phyloP scores from a whole-genome alignment of 2,113 vertebrate genomes.

The Trematocara nigrifrons region DNA sequence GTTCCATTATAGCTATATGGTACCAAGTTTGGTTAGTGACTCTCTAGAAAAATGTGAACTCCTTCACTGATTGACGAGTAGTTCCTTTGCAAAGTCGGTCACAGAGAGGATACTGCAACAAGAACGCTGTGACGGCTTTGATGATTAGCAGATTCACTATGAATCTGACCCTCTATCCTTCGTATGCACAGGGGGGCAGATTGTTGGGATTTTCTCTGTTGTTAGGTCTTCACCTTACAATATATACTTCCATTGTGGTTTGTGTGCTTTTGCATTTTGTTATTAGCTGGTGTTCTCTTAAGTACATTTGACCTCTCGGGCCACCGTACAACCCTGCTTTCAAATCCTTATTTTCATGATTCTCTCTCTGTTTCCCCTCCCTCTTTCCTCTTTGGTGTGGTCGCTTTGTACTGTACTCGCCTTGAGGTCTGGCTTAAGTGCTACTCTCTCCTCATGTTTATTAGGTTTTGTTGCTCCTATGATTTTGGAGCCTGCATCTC shows the following conservation, averaged over 20 bases:
- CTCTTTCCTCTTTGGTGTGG: neutral
- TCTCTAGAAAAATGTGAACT: neutral
- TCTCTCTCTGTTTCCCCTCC: neutral
- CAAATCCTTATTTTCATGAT: neutral
- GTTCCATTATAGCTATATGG: neutral
- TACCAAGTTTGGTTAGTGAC: neutral
- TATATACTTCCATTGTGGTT: neutral
- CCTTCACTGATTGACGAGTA: neutral
- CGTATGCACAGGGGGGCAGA: neutral
- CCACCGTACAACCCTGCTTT: neutral
- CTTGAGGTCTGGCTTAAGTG: constrained; percentile 14
- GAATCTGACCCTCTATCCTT: neutral
- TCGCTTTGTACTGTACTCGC: constrained; percentile 1
- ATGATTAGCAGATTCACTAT: neutral
- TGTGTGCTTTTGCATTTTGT: neutral
- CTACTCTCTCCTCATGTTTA: neutral
- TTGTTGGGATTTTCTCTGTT: neutral
- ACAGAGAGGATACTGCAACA: neutral
- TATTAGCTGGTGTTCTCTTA: neutral
- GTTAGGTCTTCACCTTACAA: neutral
- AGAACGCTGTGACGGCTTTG: neutral
- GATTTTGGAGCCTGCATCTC: constrained; percentile 23
- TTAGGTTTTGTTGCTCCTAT: constrained; percentile 13
- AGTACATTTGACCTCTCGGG: neutral
- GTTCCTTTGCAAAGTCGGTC: neutral